These are phyloP conservation scores for Copidosoma aretas DNA, from an alignment of 2,888 invertebrate genomes.

Conservation along the genomic window DNA sequence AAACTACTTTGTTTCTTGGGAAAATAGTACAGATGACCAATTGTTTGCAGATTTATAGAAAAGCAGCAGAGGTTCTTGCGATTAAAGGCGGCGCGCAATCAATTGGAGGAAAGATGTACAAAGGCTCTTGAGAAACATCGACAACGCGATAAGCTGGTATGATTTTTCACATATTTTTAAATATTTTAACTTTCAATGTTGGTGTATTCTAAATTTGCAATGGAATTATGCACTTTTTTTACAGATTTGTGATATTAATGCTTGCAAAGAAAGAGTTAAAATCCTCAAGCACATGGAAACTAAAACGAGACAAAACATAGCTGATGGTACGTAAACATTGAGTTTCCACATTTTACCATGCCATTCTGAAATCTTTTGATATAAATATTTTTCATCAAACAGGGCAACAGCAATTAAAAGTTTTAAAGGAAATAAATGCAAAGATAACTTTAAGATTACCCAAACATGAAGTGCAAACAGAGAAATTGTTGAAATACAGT, in stretches of 20 bases:
- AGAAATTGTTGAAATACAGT: constrained; percentile 68
- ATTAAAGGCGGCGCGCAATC: constrained; percentile 66
- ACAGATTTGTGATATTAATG: constrained; percentile 68
- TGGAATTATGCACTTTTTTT: constrained; percentile 26
- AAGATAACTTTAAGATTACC: constrained; percentile 66
- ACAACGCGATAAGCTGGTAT: constrained; percentile 61
- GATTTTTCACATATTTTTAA: too few relatives aligned
- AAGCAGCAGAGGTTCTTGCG: constrained; percentile 69
- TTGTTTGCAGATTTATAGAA: constrained; percentile 67
- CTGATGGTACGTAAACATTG: constrained; percentile 50
- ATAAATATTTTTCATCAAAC: constrained; percentile 4
- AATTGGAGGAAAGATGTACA: constrained; percentile 67
- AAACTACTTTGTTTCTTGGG: neutral
- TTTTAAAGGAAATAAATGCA: constrained; percentile 59
- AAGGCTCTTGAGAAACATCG: constrained; percentile 63
- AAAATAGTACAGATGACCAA: neutral
- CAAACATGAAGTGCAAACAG: constrained; percentile 70
- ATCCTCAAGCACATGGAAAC: constrained; percentile 67
- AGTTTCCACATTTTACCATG: neutral
- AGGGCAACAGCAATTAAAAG: constrained; percentile 58
- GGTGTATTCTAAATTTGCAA: constrained; percentile 8
- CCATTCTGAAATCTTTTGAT: neutral
- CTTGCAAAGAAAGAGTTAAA: constrained; percentile 67
- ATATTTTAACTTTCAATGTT: constrained; percentile 19
- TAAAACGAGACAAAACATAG: constrained; percentile 65